Conservation (phyloP, 2,888 invertebrate species). For the Heliconius ethilla region DNA sequence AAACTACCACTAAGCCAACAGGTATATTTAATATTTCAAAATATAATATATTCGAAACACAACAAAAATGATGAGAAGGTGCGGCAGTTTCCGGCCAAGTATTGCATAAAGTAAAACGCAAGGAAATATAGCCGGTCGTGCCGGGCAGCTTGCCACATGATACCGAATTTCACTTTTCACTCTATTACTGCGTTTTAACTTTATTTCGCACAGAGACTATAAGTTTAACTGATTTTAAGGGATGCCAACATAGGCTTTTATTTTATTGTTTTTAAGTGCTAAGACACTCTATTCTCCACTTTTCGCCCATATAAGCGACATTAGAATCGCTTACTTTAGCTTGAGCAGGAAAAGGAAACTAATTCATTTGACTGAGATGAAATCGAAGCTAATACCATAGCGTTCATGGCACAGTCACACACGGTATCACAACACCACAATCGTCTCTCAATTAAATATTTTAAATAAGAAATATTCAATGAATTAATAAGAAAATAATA, state of each 20-base stretch:
- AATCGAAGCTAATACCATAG: too few relatives aligned
- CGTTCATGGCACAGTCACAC: too few relatives aligned
- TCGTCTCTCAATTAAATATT: too few relatives aligned
- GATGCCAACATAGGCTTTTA: not conserved
- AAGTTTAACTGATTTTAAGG: slow-evolving; percentile 15
- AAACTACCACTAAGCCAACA: not conserved
- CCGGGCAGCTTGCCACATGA: slow-evolving; percentile 74
- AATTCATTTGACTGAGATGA: too few relatives aligned
- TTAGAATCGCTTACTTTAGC: too few relatives aligned
- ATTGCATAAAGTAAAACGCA: slow-evolving; percentile 47
- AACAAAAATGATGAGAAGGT: slow-evolving; percentile 41
- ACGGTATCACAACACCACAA: too few relatives aligned
- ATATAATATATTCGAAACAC: slow-evolving; percentile 31
- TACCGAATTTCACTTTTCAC: slow-evolving; percentile 45
- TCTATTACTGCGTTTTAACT: slow-evolving; percentile 29
- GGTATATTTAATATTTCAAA: not conserved
- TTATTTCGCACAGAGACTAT: slow-evolving; percentile 25
- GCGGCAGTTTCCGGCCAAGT: slow-evolving; percentile 47
- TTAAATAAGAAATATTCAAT: too few relatives aligned
- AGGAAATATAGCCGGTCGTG: slow-evolving; percentile 56
- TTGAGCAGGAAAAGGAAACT: too few relatives aligned
- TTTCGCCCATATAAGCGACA: too few relatives aligned
- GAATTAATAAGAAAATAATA: too few relatives aligned
- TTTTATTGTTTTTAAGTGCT: not conserved
- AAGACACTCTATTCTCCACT: too few relatives aligned